phyloP scores from a whole-genome alignment of 2,888 invertebrate species.

The Sarcophaga variegata region DNA sequence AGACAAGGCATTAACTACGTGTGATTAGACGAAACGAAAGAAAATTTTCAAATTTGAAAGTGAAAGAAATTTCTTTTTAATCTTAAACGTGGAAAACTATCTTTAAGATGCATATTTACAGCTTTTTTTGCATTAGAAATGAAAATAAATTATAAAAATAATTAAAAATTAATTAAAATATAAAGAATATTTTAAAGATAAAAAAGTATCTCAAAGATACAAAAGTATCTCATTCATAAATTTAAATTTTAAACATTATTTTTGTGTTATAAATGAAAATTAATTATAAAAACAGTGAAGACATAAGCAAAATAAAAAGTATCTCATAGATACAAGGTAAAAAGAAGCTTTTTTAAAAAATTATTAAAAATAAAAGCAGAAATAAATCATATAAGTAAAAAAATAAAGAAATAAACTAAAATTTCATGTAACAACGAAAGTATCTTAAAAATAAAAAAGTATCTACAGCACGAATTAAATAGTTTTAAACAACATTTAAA shows the following conservation, averaged over 20 bases:
- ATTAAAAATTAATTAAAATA: background rate
- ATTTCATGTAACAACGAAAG: too few species aligned
- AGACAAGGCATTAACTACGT: background rate
- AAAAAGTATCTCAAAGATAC: background rate
- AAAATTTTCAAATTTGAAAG: background rate
- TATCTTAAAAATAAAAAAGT: background rate
- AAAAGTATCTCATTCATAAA: constrained; percentile 12
- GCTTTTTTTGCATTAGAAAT: too few species aligned
- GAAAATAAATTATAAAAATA: background rate
- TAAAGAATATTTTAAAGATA: constrained; percentile 22
- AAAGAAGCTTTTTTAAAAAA: background rate
- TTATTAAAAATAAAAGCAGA: background rate
- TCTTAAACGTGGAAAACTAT: background rate
- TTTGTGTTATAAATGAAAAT: too few species aligned
- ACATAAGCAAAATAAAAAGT: too few species aligned
- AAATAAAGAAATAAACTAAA: too few species aligned
- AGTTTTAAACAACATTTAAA: background rate
- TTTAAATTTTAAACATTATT: too few species aligned
- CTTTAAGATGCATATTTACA: too few species aligned
- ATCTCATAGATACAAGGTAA: too few species aligned
- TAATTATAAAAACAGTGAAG: too few species aligned
- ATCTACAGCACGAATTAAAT: background rate
- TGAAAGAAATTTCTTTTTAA: background rate
- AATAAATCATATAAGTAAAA: too few species aligned
- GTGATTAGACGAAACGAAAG: background rate